Base-by-base conservation (phyloP, 2,113 vertebrate genomes). In the Phrynosoma platyrhinos region DNA sequence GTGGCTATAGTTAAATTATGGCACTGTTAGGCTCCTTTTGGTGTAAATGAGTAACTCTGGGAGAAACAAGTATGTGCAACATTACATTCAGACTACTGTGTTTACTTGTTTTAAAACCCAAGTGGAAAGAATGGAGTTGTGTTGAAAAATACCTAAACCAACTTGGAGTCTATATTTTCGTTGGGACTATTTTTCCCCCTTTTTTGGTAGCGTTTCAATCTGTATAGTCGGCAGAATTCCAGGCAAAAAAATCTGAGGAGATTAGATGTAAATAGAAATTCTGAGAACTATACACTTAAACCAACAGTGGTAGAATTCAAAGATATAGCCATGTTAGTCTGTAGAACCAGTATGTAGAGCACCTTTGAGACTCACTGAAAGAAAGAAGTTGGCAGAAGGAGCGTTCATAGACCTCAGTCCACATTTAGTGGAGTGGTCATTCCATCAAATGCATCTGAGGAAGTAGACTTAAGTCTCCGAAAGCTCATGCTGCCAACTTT, bases 81-180 rank as follows among this genome's bases (percentile, higher is more conserved):
- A 40, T 52, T 89, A 62, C 2, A 1, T n/a, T 32, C 53, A 4
- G 16, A 16, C 0, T 27, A 83, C 0, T 1, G 0, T 71, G 64
- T 16, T 74, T 36, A 18, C 10, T 74, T 74, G 64, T 77, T 30
- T 40, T 8, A 27, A 83, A 91, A 52, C 4, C 40, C 84, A 64
- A 0, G 52, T 5, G 91, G 82, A 68, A 89, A 79, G 79, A 76
- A 62, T 71, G 78, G 4, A 69, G 71, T 84, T 92, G 78, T 79
- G 79, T 9, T 23, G 23, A 55, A 64, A 81, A 64, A 81, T 9
- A 72, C 10, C 30, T 16, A 52, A 72, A 53, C 9, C 25, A 72
- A 72, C 13, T 82, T 16, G 14, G 27, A 42, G 8, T 68, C 7
- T 68, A 14, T 1, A 1, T 42, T 68, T 82, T 42, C 36, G 18